Evolutionary conservation across 2,797 vertebrate species (phyloP).

Genomic region (Siniperca obscura): DNA sequence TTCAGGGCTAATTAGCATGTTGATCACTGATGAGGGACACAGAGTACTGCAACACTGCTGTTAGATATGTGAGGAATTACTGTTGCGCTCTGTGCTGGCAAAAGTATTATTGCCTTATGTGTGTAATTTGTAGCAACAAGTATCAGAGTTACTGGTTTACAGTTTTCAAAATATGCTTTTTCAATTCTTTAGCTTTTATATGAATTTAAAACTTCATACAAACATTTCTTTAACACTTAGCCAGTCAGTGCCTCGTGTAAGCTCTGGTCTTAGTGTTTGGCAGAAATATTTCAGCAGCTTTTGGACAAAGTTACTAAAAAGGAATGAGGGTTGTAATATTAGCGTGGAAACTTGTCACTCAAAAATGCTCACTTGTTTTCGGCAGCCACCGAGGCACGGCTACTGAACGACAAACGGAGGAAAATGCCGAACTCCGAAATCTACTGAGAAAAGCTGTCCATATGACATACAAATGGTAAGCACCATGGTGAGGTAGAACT

Average conservation of each 20-base stretch:
- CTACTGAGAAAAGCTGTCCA: no score
- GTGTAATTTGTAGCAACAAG: slow-evolving; percentile 41
- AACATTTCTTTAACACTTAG: background rate
- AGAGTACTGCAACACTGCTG: slow-evolving; percentile 13
- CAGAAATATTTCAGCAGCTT: background rate
- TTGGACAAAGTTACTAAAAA: slow-evolving; percentile 3
- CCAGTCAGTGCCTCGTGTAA: background rate
- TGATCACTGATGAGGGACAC: slow-evolving; percentile 54
- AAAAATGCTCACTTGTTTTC: no score
- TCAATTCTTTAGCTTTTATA: background rate
- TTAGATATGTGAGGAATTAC: slow-evolving; percentile 43
- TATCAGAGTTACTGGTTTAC: background rate
- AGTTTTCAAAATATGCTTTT: background rate
- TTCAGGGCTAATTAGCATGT: slow-evolving; percentile 64
- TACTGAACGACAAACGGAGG: no score
- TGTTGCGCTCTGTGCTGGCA: slow-evolving; percentile 9
- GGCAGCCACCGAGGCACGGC: no score
- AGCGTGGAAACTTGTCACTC: slow-evolving; percentile 4
- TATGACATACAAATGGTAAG: no score
- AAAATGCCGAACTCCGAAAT: no score
- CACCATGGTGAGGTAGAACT: no score
- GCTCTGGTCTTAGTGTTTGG: slow-evolving; percentile 3
- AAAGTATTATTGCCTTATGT: slow-evolving; percentile 31
- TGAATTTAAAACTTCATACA: slow-evolving; percentile 2
- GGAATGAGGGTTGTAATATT: background rate